Evolutionary conservation across 2,113 vertebrate species (phyloP).

Genomic region (Brachirus orientalis): DNA sequence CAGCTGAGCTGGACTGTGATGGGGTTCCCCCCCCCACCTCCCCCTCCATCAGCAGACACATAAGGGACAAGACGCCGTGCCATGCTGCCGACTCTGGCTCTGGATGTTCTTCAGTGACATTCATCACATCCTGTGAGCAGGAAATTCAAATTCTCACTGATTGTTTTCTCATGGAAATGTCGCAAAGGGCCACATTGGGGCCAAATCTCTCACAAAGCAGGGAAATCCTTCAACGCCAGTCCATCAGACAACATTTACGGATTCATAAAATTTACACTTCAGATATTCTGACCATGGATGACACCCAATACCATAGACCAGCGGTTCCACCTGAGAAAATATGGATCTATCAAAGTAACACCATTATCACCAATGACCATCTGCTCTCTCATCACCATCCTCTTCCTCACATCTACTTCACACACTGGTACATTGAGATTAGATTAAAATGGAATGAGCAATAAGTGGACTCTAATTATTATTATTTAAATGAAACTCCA

Average conservation of each 20-base stretch:
- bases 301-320: no score
- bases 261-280: conserved; percentile 15
- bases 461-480: no score
- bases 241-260: conserved; percentile 2
- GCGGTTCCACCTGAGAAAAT: no score
- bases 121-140: conserved; percentile 1
- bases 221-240: not conserved
- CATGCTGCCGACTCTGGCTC: not conserved
- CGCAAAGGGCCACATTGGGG: not conserved
- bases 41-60: not conserved
- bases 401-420: no score
- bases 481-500: no score
- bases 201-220: not conserved
- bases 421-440: no score
- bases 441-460: no score
- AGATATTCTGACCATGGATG: conserved; percentile 22
- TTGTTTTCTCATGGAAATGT: not conserved
- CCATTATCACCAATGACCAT: no score
- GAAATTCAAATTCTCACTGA: not conserved
- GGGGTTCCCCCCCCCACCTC: no score
- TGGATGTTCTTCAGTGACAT: not conserved
- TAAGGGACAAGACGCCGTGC: not conserved
- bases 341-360: no score
- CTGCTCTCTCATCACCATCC: not conserved
- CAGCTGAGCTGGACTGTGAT: not conserved